phyloP scores from a whole-genome alignment of 2,113 vertebrate genomes.

The Sceloporus tristichus region DNA sequence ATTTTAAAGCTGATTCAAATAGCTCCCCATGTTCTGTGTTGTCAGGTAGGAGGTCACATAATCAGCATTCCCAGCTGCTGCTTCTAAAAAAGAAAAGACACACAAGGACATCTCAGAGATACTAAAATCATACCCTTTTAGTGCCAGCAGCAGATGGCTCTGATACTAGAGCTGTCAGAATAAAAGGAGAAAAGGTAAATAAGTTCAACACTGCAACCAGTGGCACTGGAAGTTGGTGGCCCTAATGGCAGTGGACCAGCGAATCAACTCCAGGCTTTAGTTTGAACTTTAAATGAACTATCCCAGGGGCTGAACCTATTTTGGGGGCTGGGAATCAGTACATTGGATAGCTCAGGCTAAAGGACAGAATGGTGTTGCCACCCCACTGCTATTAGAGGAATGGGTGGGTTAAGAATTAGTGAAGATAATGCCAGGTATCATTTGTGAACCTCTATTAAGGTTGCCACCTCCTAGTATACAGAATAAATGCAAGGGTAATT shows the following conservation, averaged over 20 bases:
- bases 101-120: constrained; percentile 45
- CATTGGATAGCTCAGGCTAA: no score
- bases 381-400: constrained; percentile 27
- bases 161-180: constrained; percentile 45
- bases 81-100: constrained; percentile 29
- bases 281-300: neutral
- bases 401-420: constrained; percentile 57
- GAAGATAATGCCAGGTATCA: constrained; percentile 70
- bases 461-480: constrained; percentile 54
- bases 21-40: constrained; percentile 38
- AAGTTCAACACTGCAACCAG: constrained; percentile 23
- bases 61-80: constrained; percentile 34
- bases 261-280: neutral
- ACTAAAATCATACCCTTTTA: constrained; percentile 31
- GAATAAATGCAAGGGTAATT: constrained; percentile 49
- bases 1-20: constrained; percentile 23
- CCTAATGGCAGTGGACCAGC: no score
- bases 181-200: constrained; percentile 44
- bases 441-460: constrained; percentile 66
- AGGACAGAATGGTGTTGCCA: no score
- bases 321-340: no score
- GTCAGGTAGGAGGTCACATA: constrained; percentile 18
- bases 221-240: neutral
- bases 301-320: neutral
- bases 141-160: constrained; percentile 7